phyloP scores from a whole-genome alignment of 1,140 invertebrate genomes.

The Anadara kagoshimensis region DNA sequence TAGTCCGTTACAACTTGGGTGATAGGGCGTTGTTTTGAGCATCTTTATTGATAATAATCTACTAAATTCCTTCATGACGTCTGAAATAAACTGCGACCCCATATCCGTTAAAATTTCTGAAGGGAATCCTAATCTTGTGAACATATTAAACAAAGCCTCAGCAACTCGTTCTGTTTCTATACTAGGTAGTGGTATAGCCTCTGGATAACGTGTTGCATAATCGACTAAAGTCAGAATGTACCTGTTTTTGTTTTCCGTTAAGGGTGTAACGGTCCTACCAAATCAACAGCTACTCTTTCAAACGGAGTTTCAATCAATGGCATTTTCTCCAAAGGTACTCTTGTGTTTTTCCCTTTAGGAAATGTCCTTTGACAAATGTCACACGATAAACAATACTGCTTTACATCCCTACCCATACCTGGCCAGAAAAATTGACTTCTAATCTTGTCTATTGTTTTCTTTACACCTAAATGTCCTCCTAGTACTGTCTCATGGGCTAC shows the following conservation, averaged over 20 bases:
- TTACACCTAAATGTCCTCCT: too few species aligned
- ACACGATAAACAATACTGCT: neutral
- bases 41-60: slow-evolving; percentile 8
- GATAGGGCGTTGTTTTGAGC: slow-evolving; percentile 3
- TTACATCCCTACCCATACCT: neutral
- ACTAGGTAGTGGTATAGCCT: slow-evolving; percentile 39
- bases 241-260: slow-evolving; percentile 8
- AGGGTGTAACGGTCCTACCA: slow-evolving; percentile 25
- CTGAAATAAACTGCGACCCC: slow-evolving; percentile 67
- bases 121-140: too few species aligned
- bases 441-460: neutral
- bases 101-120: slow-evolving; percentile 72
- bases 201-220: slow-evolving; percentile 47
- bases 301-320: slow-evolving; percentile 1
- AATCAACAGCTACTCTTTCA: slow-evolving; percentile 9
- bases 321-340: neutral
- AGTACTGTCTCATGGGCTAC: too few species aligned
- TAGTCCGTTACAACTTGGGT: slow-evolving; percentile 12
- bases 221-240: slow-evolving; percentile 21
- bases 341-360: neutral
- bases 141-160: slow-evolving; percentile 46
- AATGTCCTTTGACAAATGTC: neutral
- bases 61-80: slow-evolving; percentile 24
- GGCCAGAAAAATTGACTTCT: slow-evolving; percentile 11
- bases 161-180: slow-evolving; percentile 36